Evolutionary conservation across 2,797 vertebrate genomes (phyloP).

Genomic region (Astyanax mexicanus): DNA sequence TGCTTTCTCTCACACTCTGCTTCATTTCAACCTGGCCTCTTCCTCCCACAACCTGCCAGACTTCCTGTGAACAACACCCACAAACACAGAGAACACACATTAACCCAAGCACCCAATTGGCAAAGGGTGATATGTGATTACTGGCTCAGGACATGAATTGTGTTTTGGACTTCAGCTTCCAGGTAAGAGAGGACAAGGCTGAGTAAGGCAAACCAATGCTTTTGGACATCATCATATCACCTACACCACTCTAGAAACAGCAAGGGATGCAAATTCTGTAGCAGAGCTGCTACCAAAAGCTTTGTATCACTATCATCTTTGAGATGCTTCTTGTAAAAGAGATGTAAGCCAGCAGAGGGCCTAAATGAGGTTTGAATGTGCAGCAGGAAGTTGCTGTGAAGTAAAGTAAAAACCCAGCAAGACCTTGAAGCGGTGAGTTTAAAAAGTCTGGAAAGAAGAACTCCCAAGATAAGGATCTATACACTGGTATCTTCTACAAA

Average conservation of each 20-base stretch:
- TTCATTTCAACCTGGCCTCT: conserved; percentile 24
- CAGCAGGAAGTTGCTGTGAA: conserved; percentile 39
- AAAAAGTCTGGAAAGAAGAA: neutral
- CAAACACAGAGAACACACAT: neutral
- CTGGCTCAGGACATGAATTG: neutral
- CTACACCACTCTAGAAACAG: neutral
- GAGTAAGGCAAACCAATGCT: neutral
- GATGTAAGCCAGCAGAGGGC: neutral
- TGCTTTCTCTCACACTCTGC: neutral
- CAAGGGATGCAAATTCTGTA: neutral
- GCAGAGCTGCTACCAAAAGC: neutral
- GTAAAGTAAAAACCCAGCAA: conserved; percentile 22
- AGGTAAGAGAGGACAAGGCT: neutral
- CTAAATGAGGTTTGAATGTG: neutral
- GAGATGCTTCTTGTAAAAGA: neutral
- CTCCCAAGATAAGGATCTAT: neutral
- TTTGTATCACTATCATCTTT: neutral
- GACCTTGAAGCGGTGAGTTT: neutral
- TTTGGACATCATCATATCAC: neutral
- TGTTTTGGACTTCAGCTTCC: neutral
- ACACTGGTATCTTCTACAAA: neutral
- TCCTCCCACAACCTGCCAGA: conserved; percentile 30
- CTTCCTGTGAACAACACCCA: conserved; percentile 29
- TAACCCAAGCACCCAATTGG: neutral
- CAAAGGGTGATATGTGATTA: neutral